Evolutionary conservation across 2,113 vertebrate genomes (phyloP), one percentile per base, ranked within the genome.

Genomic region (Archocentrus centrarchus): DNA sequence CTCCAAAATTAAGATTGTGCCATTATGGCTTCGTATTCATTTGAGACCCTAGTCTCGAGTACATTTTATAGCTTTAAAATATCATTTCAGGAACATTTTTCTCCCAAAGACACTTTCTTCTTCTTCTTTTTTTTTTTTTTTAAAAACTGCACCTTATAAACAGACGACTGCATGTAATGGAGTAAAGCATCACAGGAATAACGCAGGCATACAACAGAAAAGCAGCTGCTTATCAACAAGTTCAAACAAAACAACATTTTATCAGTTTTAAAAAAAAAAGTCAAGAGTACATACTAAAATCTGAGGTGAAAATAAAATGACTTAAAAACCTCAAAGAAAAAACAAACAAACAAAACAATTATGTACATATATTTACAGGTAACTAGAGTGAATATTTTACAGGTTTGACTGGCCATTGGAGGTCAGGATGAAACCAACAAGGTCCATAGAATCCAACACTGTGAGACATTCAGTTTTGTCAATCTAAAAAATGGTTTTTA

Each of bases 331-430:
- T 90, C 20, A 32, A 88, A 80, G 78, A 82, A 89, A 92, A 55
- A 62, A 22, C 22, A 27, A 27, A 2, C 2, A 27, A 27, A 27
- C 24, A n/a, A 85, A 85, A 81, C 68, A 86, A 18, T 27, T 91
- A 93, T 95, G 63, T 94, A 95, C 93, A 95, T n/a, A 55, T 93
- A 94, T 95, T 90, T 94, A 95, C 93, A 94, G 57, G 89, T 79
- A 89, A 85, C 87, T 79, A 85, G 87, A 84, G 86, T 55, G 87
- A 92, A 73, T 91, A 92, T 92, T 84, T 79, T 93, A 93, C 94
- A 94, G 77, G 89, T 91, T 86, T 64, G 84, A 93, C 86, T 88
- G 94, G 88, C 90, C 81, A n/a, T 27, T 90, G 55, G 44, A 75
- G 79, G 91, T 86, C 84, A 76, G 89, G 80, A 88, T 79, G 86